Percentiles rank a stretch among this genome's conserved stretches.
Evolutionary conservation across 2,888 invertebrate genomes (phyloP).

Genomic region (Cryptosula pallasiana): DNA sequence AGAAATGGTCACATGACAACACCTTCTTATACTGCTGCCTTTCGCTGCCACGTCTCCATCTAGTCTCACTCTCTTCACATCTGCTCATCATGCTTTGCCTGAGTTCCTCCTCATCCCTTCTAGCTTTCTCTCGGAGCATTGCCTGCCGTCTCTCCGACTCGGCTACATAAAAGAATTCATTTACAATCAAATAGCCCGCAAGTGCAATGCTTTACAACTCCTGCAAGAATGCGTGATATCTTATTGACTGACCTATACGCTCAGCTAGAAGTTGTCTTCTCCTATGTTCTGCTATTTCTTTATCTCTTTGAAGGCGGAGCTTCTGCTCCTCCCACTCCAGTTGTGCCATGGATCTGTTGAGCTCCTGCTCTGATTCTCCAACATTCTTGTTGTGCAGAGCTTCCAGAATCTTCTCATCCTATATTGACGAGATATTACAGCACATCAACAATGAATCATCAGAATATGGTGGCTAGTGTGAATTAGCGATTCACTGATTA

Average conservation of each 20-base stretch:
- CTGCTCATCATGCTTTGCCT: background rate
- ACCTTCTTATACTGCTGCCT: constrained; percentile 8
- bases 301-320: constrained; percentile 36
- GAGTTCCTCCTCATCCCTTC: background rate
- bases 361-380: background rate
- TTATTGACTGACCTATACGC: background rate
- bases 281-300: constrained; percentile 4
- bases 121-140: background rate
- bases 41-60: background rate
- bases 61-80: background rate
- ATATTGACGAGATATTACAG: too few relatives aligned
- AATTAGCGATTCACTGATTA: too few relatives aligned
- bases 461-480: too few relatives aligned
- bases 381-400: background rate
- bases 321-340: constrained; percentile 37
- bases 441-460: too few relatives aligned
- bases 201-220: too few relatives aligned
- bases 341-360: constrained; percentile 25
- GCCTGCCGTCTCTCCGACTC: constrained; percentile 10
- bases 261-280: constrained; percentile 21
- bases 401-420: constrained; percentile 24
- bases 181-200: too few relatives aligned
- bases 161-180: background rate
- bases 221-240: too few relatives aligned
- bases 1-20: too few relatives aligned